Conservation (phyloP, 2,797 vertebrate genomes). For the Lithobates sylvaticus region DNA sequence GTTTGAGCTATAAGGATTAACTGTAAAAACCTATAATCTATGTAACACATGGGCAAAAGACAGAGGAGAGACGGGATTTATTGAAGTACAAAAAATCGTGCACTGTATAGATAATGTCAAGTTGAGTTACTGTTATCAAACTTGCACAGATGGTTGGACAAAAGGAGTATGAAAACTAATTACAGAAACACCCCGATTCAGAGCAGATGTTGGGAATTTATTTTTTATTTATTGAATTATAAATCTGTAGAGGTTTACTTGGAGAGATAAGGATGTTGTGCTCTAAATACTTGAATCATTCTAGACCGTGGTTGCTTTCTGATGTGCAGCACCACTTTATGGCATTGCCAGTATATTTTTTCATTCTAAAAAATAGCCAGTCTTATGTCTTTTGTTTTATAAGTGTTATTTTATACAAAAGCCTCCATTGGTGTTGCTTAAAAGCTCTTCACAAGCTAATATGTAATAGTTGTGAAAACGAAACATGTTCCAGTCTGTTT, state of each 20-base stretch:
- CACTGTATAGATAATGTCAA: conserved; percentile 46
- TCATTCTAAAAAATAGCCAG: conserved; percentile 13
- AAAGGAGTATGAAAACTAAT: conserved; percentile 65
- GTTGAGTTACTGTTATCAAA: conserved; percentile 66
- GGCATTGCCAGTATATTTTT: background rate
- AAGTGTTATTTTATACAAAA: background rate
- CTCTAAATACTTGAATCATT: conserved; percentile 27
- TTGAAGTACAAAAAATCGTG: conserved; percentile 42
- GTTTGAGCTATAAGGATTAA: conserved; percentile 53
- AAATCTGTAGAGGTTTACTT: conserved; percentile 52
- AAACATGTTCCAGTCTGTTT: conserved; percentile 12
- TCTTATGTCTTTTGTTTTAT: conserved; percentile 1
- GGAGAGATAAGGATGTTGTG: conserved; percentile 50
- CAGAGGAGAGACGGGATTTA: conserved; percentile 57
- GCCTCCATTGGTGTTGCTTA: conserved; percentile 7
- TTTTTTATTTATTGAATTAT: conserved; percentile 61
- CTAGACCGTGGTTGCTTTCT: conserved; percentile 26
- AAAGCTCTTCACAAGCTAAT: conserved; percentile 2
- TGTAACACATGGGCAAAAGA: conserved; percentile 57
- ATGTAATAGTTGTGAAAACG: conserved; percentile 23
- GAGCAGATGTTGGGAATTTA: conserved; percentile 57
- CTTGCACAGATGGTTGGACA: conserved; percentile 65
- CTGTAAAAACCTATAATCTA: conserved; percentile 55
- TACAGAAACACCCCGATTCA: conserved; percentile 57
- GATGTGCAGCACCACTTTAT: conserved; percentile 7